phyloP scores from a whole-genome alignment of 2,113 vertebrate genomes.

The Cardinalis cardinalis region DNA sequence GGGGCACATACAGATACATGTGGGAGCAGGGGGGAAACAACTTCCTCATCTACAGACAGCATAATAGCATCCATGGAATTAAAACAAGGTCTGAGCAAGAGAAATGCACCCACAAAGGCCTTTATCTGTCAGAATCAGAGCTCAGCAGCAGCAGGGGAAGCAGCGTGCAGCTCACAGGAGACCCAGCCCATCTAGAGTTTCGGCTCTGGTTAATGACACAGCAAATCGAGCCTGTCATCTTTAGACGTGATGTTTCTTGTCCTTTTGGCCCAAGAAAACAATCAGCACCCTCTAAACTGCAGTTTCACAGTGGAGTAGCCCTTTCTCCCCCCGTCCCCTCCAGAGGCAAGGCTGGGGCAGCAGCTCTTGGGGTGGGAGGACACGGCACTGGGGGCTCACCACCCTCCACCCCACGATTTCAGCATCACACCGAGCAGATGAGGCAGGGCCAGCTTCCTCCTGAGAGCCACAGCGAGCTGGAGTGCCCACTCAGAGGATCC shows the following conservation, averaged over 20 bases:
- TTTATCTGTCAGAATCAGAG: slow-evolving; percentile 55
- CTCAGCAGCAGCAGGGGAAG: not conserved
- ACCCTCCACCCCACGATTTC: accelerated
- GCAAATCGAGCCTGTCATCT: slow-evolving; percentile 84
- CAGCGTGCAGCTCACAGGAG: slow-evolving; percentile 39
- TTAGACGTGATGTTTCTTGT: slow-evolving; percentile 65
- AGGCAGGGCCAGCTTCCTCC: not conserved
- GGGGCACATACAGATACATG: accelerated
- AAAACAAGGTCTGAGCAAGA: not conserved
- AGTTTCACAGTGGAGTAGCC: not conserved
- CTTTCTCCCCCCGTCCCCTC: not conserved
- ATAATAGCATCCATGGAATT: not conserved
- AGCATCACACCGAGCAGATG: accelerated
- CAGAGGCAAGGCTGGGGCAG: not conserved
- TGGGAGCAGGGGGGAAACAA: not conserved
- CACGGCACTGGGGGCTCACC: accelerated
- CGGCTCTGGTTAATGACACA: slow-evolving; percentile 84
- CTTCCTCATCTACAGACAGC: not conserved
- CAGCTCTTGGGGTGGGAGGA: not conserved
- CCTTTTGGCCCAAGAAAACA: slow-evolving; percentile 58
- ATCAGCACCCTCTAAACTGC: not conserved
- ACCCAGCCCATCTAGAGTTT: slow-evolving; percentile 74
- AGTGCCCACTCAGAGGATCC: not conserved
- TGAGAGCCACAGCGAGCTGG: accelerated
- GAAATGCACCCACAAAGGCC: not conserved